Base-by-base conservation (phyloP, 1,140 invertebrate species). In the Bombus waltoni region DNA sequence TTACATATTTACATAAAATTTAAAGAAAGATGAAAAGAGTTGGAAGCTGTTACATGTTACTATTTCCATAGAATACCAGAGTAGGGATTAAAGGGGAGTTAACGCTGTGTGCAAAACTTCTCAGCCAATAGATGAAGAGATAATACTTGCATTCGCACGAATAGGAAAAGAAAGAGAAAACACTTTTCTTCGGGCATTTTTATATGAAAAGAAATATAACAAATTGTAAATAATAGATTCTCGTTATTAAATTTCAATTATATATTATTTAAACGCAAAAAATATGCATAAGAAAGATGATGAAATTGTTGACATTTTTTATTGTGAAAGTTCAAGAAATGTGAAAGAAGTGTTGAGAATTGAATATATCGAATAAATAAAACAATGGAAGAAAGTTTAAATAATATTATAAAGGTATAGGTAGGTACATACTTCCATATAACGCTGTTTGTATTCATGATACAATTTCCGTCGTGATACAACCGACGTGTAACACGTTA, bases 1-100 rank as follows among this genome's bases (percentile, higher is more conserved):
- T 82, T 74, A 74, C 53, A 53, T 76, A 83, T 66, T 74, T 66
- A 76, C 59, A 76, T 76, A 44, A 66, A 75, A 83, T 53, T 65
- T 66, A n/a, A 35, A 44, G 35, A 72, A 32, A 77, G 40, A 80
- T 62, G 35, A 35, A 72, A n/a, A 53, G 44, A 73, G 1, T 11
- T 3, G 6, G 25, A 18, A 38, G 15, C 9, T 32, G n/a, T 1
- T 44, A 10, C 25, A 32, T 13, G 1, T 0, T 22, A 3, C 3
- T 18, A 74, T 62, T 35, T 22, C 15, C 22, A 74, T 15, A 25
- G 57, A 74, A 65, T 74, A 82, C 9, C 40, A 71, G 73, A 62
- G n/a, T 38, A 57, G 40, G 70, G 13, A 28, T 74, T 47, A 28
- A 65, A 9, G 15, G 18, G n/a, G 35, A 47, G 73, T 65, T 35